Evolutionary conservation across 2,888 invertebrate genomes (phyloP), one percentile per base, ranked within the genome.

Genomic region (Hemicrepidius hirtus): DNA sequence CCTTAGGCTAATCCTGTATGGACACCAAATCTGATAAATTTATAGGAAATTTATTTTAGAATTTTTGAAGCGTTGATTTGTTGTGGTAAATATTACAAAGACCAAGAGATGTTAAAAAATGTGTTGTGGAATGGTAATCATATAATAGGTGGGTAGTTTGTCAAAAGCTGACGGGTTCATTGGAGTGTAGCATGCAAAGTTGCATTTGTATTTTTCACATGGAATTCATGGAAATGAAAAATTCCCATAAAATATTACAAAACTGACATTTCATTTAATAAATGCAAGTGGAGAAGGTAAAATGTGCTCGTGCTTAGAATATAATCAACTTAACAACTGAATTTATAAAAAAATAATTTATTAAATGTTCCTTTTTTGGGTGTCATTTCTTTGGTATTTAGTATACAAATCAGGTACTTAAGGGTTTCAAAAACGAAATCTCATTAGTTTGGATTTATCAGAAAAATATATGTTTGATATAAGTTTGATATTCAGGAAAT

Each of bases 401-500:
- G 35, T 18, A 35, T 64, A 37, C 49, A 50, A 46, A 64, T 49
- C 32, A 35, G 28, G 4, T n/a, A 50, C 32, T 37, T 32, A n/a
- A 46, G 55, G 16, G 55, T 18, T 12, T 20, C 21, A 6, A 37
- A 40, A 32, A 32, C 55, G 3, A 66, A 66, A 66, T 24, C 41
- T 40, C 46, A 57, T 57, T 21, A 59, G n/a, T 9, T 49, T 13
- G 50, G 59, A 68, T 68, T 59, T 59, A 41, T 49, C 37, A 13
- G 44, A 60, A 49, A 55, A 44, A 57, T 65, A 57, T 78, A 78
- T 57, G 57, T 37, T 20, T 18, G 57, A 57, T 57, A 10, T 75
- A 74, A 70, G 80, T 80, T 81, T 81, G 80, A 80, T 81, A 82
- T 82, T 82, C 82, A 68, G 77, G 79, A 74, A 78, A 79, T 80